Conservation (phyloP, 2,797 vertebrate species). For the Poeciliopsis gracilis region DNA sequence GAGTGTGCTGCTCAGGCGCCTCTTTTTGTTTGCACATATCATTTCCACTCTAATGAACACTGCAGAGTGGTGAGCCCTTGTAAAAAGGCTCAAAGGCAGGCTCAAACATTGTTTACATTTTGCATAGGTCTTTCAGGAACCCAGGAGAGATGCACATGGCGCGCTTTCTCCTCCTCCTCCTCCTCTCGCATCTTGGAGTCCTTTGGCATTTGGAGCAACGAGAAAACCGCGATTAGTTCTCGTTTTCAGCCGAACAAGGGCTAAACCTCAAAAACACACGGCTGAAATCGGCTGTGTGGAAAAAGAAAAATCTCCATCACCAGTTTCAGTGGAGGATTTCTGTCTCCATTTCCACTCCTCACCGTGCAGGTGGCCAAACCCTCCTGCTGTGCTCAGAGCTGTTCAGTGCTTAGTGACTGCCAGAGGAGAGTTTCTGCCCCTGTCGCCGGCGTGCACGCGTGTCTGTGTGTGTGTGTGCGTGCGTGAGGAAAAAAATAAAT, state of each 20-base stretch:
- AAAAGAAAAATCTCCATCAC: constrained; percentile 56
- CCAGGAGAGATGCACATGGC: constrained; percentile 44
- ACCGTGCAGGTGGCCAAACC: constrained; percentile 68
- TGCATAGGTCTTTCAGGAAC: constrained; percentile 58
- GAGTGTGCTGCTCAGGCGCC: constrained; percentile 66
- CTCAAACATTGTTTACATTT: constrained; percentile 75
- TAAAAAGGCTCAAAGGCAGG: constrained; percentile 68
- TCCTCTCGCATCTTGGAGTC: constrained; percentile 29
- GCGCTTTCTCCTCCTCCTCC: constrained; percentile 26
- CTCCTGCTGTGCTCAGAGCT: constrained; percentile 69
- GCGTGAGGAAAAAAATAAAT: constrained; percentile 4
- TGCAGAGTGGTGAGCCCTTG: constrained; percentile 68
- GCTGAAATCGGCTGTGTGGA: constrained; percentile 52
- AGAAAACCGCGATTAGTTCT: constrained; percentile 57
- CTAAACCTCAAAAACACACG: constrained; percentile 58
- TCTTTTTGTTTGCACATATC: constrained; percentile 83
- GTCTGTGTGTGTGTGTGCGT: constrained; percentile 9
- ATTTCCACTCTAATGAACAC: constrained; percentile 81
- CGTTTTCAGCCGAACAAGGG: constrained; percentile 35
- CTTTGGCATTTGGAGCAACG: constrained; percentile 35
- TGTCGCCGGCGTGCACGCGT: constrained; percentile 28
- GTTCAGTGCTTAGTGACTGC: constrained; percentile 69
- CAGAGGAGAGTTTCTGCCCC: constrained; percentile 63
- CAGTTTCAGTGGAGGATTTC: constrained; percentile 58
- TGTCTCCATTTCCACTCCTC: constrained; percentile 59